A percentile compares a stretch with the other conserved stretches of the same genome.
Conservation (phyloP, 2,797 vertebrate genomes). For the Centroberyx gerrardi region DNA sequence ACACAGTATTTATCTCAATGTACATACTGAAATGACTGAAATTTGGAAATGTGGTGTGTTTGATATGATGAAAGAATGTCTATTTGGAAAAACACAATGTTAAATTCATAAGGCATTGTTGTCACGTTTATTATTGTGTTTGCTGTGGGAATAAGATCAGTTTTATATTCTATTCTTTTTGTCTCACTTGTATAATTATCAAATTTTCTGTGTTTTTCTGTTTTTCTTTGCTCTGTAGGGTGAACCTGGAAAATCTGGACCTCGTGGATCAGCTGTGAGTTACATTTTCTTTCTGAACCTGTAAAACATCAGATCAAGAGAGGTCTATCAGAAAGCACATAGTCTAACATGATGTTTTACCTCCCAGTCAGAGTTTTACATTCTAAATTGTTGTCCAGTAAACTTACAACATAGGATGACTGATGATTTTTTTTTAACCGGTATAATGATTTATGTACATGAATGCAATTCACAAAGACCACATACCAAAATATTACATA, state of each 20-base stretch:
- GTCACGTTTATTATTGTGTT: too few relatives aligned
- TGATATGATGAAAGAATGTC: neutral
- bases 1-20: neutral
- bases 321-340: too few relatives aligned
- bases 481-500: neutral
- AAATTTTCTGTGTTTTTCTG: constrained; percentile 1
- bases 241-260: constrained; percentile 92
- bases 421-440: neutral
- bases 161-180: neutral
- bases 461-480: neutral
- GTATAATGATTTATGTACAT: neutral
- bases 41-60: too few relatives aligned
- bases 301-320: neutral
- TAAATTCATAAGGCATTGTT: neutral
- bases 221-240: constrained; percentile 85
- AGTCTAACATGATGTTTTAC: neutral
- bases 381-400: too few relatives aligned
- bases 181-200: neutral
- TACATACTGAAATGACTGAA: neutral
- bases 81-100: neutral
- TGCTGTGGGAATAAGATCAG: too few relatives aligned
- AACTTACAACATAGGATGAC: too few relatives aligned
- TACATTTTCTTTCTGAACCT: constrained; percentile 2
- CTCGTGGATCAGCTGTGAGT: constrained; percentile 94
- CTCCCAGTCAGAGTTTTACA: neutral